Evolutionary conservation across 2,888 invertebrate species (phyloP), one percentile per base, ranked within the genome.

Genomic region (Drosophila multiciliata): DNA sequence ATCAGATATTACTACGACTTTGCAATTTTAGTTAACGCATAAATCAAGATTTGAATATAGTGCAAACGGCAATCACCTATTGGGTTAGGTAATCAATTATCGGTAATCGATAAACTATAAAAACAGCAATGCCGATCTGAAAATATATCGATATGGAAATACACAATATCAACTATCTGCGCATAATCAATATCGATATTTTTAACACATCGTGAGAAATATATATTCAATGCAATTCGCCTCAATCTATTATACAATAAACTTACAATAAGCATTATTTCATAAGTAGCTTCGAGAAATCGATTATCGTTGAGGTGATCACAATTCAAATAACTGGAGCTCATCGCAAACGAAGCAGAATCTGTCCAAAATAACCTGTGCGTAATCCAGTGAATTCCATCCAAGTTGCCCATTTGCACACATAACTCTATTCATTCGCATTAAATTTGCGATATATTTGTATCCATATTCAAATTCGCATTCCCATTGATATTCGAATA

Each of bases 361-460:
- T 63, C 72, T 62, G 40, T 54, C 45, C 81, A 66, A 72, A 72
- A 76, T 78, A 77, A 78, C 77, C 77, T 66, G 66, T 52, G 59
- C 66, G 42, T 20, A 38, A 48, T 57, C 20, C 61, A 59, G 32
- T 66, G 59, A 49, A 57, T 62, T 35, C 35, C 42, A 29, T 11
- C 36, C 15, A 7, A 6, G 20, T 17, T 9, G 20, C 12, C 5
- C 33, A 23, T 40, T 50, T 48, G 26, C 29, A 29, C 12, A 20
- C 20, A 7, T 20, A 20, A 7, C 38, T 38, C 26, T 35, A 60
- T 40, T 38, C 55, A 68, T 66, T 77, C 66, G 64, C 64, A 80
- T 78, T 78, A 72, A 66, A 80, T 77, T 78, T 77, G 53, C 77
- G 73, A 80, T 67, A 78, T 72, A 78, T 67, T 77, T 66, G 59